A percentile compares a stretch with the other conserved stretches of the same genome.
Conservation (phyloP, 37 sponge, comb jelly and placozoan species). For the Theonella swinhoei region DNA sequence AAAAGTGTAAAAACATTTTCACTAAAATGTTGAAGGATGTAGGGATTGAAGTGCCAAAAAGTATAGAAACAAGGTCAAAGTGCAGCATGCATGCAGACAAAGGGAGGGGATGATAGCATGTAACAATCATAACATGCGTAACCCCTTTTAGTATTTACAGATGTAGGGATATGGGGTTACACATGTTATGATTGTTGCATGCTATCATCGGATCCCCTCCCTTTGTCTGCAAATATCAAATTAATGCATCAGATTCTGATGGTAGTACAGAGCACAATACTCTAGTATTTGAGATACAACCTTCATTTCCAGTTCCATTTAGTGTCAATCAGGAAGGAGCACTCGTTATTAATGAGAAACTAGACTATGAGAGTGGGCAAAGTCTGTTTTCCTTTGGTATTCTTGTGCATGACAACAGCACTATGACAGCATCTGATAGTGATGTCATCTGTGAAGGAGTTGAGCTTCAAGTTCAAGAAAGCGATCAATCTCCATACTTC, state of each 20-base stretch:
- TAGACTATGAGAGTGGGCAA: slow-evolving; percentile 49
- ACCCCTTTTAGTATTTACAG: no score
- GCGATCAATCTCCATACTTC: slow-evolving; percentile 58
- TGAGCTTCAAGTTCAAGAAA: slow-evolving; percentile 22
- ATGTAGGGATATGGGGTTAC: no score
- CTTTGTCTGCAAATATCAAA: no score
- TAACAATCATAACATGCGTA: no score
- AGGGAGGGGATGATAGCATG: no score
- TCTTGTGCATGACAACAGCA: slow-evolving; percentile 18
- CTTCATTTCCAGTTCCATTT: slow-evolving; percentile 28
- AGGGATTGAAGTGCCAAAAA: no score
- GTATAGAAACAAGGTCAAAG: no score
- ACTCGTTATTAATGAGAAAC: not conserved
- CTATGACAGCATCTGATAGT: not conserved
- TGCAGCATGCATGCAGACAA: no score
- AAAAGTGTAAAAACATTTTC: no score
- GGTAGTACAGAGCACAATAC: slow-evolving; percentile 1
- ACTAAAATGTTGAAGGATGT: no score
- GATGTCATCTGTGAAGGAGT: slow-evolving; percentile 12
- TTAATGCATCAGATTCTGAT: slow-evolving; percentile 57
- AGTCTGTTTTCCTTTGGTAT: slow-evolving; percentile 8
- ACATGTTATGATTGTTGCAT: no score
- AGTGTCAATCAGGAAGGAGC: slow-evolving; percentile 22
- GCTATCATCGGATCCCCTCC: no score
- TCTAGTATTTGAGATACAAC: not conserved